Conservation (phyloP, 1,140 invertebrate species). For the Steinernema feltiae region DNA sequence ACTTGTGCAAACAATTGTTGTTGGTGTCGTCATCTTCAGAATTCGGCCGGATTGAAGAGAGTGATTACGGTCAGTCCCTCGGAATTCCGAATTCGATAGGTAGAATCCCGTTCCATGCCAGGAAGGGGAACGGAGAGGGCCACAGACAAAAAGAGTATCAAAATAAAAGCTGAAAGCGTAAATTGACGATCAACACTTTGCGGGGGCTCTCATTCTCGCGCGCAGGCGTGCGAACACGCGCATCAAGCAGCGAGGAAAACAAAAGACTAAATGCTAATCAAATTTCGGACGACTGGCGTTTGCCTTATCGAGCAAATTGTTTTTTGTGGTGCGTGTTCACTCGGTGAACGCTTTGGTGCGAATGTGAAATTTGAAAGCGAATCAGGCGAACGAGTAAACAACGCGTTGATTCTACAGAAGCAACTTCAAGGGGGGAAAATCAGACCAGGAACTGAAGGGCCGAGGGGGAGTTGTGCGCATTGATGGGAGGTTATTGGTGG, state of each 20-base stretch:
- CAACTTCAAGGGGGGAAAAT: not conserved
- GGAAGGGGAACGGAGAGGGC: too few species aligned
- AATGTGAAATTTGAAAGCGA: not conserved
- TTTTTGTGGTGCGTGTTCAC: not conserved
- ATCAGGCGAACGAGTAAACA: not conserved
- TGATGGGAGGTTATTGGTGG: not conserved
- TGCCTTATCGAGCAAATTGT: constrained; percentile 9
- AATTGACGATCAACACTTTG: not conserved
- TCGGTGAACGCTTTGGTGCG: not conserved
- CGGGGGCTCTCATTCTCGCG: not conserved
- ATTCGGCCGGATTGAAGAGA: too few species aligned
- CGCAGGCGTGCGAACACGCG: not conserved
- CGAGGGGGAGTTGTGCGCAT: not conserved
- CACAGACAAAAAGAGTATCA: not conserved
- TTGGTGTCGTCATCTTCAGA: too few species aligned
- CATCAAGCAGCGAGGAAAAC: constrained; percentile 11
- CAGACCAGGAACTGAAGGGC: not conserved
- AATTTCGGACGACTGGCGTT: constrained; percentile 11
- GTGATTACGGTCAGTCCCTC: too few species aligned
- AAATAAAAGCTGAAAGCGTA: not conserved
- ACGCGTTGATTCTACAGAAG: too few species aligned
- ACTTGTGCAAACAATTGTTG: not conserved
- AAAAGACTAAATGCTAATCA: constrained; percentile 12
- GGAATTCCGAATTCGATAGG: too few species aligned
- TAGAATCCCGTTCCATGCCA: too few species aligned